A percentile compares a stretch with the other conserved stretches of the same genome.
Conservation (phyloP, 2,797 vertebrate genomes). For the Huso huso region DNA sequence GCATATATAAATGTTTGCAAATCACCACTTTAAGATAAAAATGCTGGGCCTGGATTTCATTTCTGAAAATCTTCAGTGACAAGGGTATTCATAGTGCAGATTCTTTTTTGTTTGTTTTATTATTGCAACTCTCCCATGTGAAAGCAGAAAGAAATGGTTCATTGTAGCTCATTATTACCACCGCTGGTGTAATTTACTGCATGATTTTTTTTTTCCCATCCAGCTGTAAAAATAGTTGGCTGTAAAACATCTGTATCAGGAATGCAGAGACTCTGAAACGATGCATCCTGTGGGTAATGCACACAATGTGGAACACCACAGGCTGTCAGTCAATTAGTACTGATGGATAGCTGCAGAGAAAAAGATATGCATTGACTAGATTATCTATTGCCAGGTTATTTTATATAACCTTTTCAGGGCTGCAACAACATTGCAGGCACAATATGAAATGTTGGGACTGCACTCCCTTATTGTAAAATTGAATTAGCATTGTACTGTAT, state of each 20-base stretch:
- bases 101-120: constrained; percentile 42
- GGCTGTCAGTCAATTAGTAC: background rate
- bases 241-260: constrained; percentile 71
- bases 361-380: too few species aligned
- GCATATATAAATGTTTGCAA: too few species aligned
- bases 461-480: too few species aligned
- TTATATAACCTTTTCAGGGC: too few species aligned
- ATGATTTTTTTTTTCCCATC: constrained; percentile 42
- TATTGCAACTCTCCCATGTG: constrained; percentile 33
- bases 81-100: constrained; percentile 25
- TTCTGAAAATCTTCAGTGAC: constrained; percentile 46
- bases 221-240: constrained; percentile 78
- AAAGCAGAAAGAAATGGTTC: constrained; percentile 44
- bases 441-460: too few species aligned
- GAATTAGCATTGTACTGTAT: too few species aligned
- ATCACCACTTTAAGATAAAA: constrained; percentile 33
- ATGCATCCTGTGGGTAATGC: constrained; percentile 50
- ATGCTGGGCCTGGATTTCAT: constrained; percentile 39
- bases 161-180: constrained; percentile 49
- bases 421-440: too few species aligned
- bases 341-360: too few species aligned
- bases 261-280: constrained; percentile 53
- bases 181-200: constrained; percentile 48
- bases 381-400: too few species aligned
- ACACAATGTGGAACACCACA: constrained; percentile 22